These are phyloP conservation scores for Collichthys lucidus DNA, from an alignment of 2,113 vertebrate species.

Conservation along the genomic window DNA sequence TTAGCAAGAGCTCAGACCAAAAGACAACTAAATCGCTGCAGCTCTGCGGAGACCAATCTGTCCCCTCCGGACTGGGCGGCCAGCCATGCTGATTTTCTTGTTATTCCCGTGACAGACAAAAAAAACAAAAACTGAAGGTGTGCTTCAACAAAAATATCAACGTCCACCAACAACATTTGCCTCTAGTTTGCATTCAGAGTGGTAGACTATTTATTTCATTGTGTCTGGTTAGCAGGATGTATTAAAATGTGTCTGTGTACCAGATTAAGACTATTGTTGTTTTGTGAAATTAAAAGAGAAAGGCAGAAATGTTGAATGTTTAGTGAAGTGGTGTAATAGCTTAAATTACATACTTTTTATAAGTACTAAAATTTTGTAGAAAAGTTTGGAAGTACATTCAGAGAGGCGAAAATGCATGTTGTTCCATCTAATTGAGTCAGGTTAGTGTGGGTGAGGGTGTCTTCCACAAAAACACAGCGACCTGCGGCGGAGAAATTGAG, in stretches of 20 bases:
- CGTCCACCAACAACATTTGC: conserved; percentile 1
- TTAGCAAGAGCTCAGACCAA: background rate
- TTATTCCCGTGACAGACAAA: conserved; percentile 14
- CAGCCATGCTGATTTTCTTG: conserved; percentile 25
- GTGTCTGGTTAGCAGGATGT: conserved; percentile 34
- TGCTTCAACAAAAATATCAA: conserved; percentile 10
- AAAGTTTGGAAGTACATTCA: too few species aligned
- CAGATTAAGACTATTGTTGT: background rate
- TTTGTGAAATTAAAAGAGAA: background rate
- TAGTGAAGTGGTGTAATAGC: background rate
- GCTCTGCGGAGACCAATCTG: conserved; percentile 9
- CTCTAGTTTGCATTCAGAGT: background rate
- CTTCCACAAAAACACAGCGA: too few species aligned
- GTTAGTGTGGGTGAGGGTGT: too few species aligned
- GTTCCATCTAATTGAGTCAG: too few species aligned
- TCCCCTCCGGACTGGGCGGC: conserved; percentile 22
- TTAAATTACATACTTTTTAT: background rate
- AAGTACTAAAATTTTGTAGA: too few species aligned
- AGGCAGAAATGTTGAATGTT: background rate
- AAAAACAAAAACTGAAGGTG: background rate
- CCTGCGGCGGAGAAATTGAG: too few species aligned
- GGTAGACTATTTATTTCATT: conserved; percentile 50
- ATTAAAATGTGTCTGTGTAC: background rate
- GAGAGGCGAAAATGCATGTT: too few species aligned
- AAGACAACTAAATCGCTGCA: conserved; percentile 4